Evolutionary conservation across 1,140 invertebrate species (phyloP), one percentile per base, ranked within the genome.

Genomic region (Cydia pomonella): DNA sequence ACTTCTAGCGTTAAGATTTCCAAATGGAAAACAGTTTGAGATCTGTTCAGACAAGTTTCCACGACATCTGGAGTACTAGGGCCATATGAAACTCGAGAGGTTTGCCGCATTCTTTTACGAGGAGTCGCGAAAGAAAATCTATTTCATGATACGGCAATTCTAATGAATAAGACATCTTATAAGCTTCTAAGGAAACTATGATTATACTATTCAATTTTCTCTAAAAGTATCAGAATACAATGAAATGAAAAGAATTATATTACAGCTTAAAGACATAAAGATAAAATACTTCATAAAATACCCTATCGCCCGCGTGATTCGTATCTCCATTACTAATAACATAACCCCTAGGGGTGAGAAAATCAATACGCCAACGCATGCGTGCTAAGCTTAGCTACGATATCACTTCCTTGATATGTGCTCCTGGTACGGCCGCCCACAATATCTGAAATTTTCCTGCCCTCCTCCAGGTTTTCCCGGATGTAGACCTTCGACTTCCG

Each of bases 401-500:
- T 1, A 85, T 18, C 82, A 87, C 82, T 76, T 80, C 47, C 2
- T 23, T 16, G 73, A 76, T 76, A 53, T 92, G 84, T 0, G 41
- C 13, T 69, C 90, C 87, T 92, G 75, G 91, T 92, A 87, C 75
- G 73, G 80, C 88, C 89, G 91, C 91, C 91, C 91, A 93, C 90
- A 93, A 91, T 59, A 69, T 84, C 88, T 90, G 89, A 90, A 87
- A 91, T 89, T 93, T 93, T 88, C 90, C 87, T 91, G 87, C 90
- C 90, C 90, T 91, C 86, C 80, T 84, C 81, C 86, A 84, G 83
- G 79, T 29, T 89, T 91, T 87, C 82, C 84, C 85, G 86, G 87
- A 87, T 83, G 81, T 77, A 74, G 80, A 91, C 86, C 89, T 86
- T 90, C 82, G 18, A 78, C 78, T 89, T 89, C 85, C 88, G 87